Evolutionary conservation across 1,140 invertebrate species (phyloP), one percentile per base, ranked within the genome.

Genomic region (Heliothis virescens): DNA sequence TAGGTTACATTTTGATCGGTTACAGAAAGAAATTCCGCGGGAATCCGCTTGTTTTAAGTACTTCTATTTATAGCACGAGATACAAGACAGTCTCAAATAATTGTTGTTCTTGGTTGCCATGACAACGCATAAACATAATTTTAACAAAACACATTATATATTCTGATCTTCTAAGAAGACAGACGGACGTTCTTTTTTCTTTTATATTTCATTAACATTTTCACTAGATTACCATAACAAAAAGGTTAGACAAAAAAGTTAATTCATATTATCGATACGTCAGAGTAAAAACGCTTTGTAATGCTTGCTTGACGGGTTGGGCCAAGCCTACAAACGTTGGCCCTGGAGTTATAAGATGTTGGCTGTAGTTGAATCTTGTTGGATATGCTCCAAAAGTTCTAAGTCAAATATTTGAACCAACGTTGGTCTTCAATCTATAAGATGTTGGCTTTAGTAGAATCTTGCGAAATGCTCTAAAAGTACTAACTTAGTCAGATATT

Each of bases 211-310:
- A 76, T 76, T 79, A 79, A 59, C 77, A 79, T 79, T 79, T 79
- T 75, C 71, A 82, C 62, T 63, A 48, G 62, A 79, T 82, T 78
- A 78, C 34, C 81, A 82, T 79, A 82, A 82, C 77, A 82, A 82
- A 81, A 72, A 81, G 80, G 71, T 83, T 82, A 84, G 62, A 86
- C 29, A 75, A 83, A 81, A 89, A 88, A 83, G 71, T 88, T 87
- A 85, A 87, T 87, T 87, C 86, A 82, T 77, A 87, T 90, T 87
- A 88, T 86, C 82, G 87, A 83, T 87, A 84, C 82, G 91, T 92
- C 91, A 92, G 89, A 83, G 85, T 81, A 79, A 85, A 87, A 85
- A 57, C 59, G 83, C 75, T 75, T 84, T 80, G 81, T 88, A 85
- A 85, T 85, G 79, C 10, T 71, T 18, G 76, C 15, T 52, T 53